These are phyloP conservation scores for Gallinago solitaria DNA, from an alignment of 2,797 vertebrate genomes.

Conservation along the genomic window DNA sequence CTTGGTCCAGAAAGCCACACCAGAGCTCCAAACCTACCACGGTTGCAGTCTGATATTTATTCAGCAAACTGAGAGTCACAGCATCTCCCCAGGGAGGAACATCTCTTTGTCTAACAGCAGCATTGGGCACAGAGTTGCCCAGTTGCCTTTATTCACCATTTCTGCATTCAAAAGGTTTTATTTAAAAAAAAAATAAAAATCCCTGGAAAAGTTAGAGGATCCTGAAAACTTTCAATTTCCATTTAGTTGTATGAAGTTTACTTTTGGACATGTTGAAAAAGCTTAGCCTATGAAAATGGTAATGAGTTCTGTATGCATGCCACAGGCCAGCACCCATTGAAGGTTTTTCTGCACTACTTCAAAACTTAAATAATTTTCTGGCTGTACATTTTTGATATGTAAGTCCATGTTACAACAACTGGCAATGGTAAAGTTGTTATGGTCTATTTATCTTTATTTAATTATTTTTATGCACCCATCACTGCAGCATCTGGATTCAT, in stretches of 20 bases:
- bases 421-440: not conserved
- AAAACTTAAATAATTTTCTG: not conserved
- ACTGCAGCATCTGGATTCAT: slow-evolving; percentile 56
- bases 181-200: not conserved
- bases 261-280: not conserved
- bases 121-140: not conserved
- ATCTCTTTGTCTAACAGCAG: not conserved
- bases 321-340: not conserved
- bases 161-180: not conserved
- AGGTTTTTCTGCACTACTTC: not conserved
- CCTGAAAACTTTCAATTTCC: not conserved
- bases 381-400: not conserved
- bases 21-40: not conserved
- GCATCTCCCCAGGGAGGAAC: not conserved
- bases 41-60: too few relatives aligned
- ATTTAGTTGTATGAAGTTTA: not conserved
- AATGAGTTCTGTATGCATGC: not conserved
- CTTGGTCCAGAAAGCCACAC: not conserved
- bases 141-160: not conserved
- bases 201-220: not conserved
- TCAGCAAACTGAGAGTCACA: too few relatives aligned
- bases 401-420: not conserved
- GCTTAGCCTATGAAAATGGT: not conserved
- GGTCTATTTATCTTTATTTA: slow-evolving; percentile 58
- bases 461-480: slow-evolving; percentile 56